Evolutionary conservation across 2,888 invertebrate genomes (phyloP), one percentile per base, ranked within the genome.

Genomic region (Smittia aterrima): DNA sequence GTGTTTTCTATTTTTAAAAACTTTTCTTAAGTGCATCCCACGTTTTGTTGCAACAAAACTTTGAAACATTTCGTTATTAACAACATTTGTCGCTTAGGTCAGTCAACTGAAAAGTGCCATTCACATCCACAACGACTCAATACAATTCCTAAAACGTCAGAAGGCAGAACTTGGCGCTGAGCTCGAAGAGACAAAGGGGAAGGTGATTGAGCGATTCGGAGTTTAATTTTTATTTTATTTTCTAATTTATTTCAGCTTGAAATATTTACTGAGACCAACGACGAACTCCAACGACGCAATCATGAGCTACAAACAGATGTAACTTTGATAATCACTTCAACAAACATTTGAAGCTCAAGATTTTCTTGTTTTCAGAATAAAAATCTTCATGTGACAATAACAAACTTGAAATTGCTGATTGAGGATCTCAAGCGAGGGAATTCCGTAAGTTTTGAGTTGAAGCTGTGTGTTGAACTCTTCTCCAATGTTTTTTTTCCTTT

Each of bases 381-480:
- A 4, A 72, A 72, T 22, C 62, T 40, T 7, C 62, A 24, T 13
- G 38, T 72, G 20, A 72, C 72, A 1, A 62, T 72, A 0, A 40
- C 38, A n/a, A 72, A 32, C 22, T 22, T 72, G 62, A 11, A 58
- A n/a, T 22, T 40, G 38, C 7, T 58, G 11, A 58, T 62, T 20
- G 72, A 72, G 38, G 72, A 72, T n/a, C 62, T 72, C n/a, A 72
- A 72, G 24, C 72, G 62, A 18, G 62, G 62, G 38, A 62, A 72
- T 41, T 58, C 62, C n/a, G 72, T 72, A 38, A 58, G 62, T 72
- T 53, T 53, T 53, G 6, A n/a, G 6, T 38, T 38, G 38, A 38
- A 38, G 38, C 38, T 38, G 38, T 38, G 4, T 38, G 38, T 38
- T 38, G 38, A 38, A 4, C 38, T 38, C 9, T 4, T 38, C 38